Evolutionary conservation across 2,888 invertebrate species (phyloP).

Genomic region (Drosophila subquinaria): DNA sequence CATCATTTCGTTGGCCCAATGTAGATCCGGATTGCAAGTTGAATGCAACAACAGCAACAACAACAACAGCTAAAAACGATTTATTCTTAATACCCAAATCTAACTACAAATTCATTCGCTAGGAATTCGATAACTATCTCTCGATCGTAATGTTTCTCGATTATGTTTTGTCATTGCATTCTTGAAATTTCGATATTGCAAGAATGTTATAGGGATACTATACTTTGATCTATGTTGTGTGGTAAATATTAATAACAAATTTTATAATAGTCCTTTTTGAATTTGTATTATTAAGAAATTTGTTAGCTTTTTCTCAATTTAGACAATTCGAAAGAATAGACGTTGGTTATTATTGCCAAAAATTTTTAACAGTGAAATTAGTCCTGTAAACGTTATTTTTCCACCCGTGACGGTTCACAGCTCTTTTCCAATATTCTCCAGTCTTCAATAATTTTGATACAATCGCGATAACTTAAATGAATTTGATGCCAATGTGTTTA

Average conservation of each 20-base stretch:
- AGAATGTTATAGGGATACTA: not conserved
- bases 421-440: too few relatives aligned
- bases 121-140: slow-evolving; percentile 10
- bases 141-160: not conserved
- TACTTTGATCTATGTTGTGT: not conserved
- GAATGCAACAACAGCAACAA: slow-evolving; percentile 18
- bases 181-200: not conserved
- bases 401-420: too few relatives aligned
- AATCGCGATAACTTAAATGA: not conserved
- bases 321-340: too few relatives aligned
- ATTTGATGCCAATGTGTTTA: not conserved
- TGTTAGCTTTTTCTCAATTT: not conserved
- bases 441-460: not conserved
- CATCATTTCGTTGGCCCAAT: slow-evolving; percentile 47
- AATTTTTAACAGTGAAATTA: not conserved
- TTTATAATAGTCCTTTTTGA: too few relatives aligned
- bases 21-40: slow-evolving; percentile 53
- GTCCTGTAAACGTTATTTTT: not conserved
- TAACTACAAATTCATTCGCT: slow-evolving; percentile 31
- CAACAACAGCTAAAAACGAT: slow-evolving; percentile 28
- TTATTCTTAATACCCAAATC: slow-evolving; percentile 38
- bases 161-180: slow-evolving; percentile 3
- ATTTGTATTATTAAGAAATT: not conserved
- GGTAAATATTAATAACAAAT: not conserved
- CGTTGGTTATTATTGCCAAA: too few relatives aligned